Conservation (phyloP, 2,113 vertebrate species). For the Formicarius rufipectus region DNA sequence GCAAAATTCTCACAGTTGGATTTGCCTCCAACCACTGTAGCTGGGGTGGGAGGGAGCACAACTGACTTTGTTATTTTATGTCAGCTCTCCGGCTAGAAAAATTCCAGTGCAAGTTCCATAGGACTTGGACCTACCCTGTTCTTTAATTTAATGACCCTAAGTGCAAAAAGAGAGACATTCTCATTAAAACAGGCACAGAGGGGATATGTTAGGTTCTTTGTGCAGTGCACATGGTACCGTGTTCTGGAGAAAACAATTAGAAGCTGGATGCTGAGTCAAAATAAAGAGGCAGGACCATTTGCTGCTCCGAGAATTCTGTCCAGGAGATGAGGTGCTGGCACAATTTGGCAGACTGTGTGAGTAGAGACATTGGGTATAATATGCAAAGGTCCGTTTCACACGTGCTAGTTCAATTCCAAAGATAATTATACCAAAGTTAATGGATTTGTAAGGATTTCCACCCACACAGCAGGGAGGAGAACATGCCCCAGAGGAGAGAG, state of each 20-base stretch:
- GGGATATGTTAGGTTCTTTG: background rate
- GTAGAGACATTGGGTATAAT: background rate
- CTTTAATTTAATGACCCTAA: conserved; percentile 44
- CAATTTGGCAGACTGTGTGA: background rate
- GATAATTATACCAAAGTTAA: background rate
- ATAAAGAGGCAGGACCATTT: background rate
- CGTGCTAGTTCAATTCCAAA: background rate
- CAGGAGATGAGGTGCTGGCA: background rate
- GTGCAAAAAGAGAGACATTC: background rate
- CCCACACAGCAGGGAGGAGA: background rate
- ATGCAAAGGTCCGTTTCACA: background rate
- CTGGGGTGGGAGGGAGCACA: conserved; percentile 57
- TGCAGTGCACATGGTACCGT: background rate
- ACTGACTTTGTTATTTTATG: conserved; percentile 64
- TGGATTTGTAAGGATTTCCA: conserved; percentile 6
- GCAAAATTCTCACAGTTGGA: conserved; percentile 59
- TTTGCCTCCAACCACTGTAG: conserved; percentile 45
- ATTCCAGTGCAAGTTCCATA: conserved; percentile 23
- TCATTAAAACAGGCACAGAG: background rate
- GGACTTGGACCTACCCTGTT: conserved; percentile 29
- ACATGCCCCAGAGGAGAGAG: background rate
- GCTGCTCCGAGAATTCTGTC: background rate
- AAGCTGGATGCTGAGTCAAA: background rate
- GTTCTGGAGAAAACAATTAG: background rate
- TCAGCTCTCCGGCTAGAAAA: conserved; percentile 40